Evolutionary conservation across 2,113 vertebrate species (phyloP).

Genomic region (Corythoichthys intestinalis): DNA sequence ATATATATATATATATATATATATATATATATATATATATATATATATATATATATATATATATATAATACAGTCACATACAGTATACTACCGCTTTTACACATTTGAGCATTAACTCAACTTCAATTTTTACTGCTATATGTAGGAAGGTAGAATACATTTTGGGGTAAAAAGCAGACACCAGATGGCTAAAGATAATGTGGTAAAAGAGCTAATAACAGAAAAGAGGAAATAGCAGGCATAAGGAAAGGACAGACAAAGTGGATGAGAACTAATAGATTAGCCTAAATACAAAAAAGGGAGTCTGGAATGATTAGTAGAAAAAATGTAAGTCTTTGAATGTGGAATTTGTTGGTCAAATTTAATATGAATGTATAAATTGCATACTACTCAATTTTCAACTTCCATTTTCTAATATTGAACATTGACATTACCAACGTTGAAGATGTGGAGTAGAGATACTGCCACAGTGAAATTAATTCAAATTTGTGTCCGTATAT

Average conservation of each 20-base stretch:
- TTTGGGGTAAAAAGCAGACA: conserved; percentile 74
- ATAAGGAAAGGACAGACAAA: conserved; percentile 20
- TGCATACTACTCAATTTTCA: no score
- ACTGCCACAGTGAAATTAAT: no score
- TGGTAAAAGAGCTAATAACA: conserved; percentile 68
- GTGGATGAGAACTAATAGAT: conserved; percentile 7
- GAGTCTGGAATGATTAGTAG: conserved; percentile 13
- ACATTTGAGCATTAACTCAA: not conserved
- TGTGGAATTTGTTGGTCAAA: conserved; percentile 10
- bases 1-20: no score
- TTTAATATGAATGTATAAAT: not conserved
- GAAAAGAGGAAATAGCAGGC: conserved; percentile 38
- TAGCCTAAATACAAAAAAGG: conserved; percentile 11
- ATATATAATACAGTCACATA: no score
- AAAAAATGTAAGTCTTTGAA: conserved; percentile 3
- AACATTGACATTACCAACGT: no score
- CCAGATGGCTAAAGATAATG: conserved; percentile 83
- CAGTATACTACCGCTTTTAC: no score
- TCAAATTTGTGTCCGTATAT: no score
- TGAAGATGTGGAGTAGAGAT: no score
- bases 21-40: no score
- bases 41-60: no score
- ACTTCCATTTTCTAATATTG: no score
- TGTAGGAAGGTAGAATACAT: conserved; percentile 44
- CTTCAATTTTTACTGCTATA: conserved; percentile 9